These are phyloP conservation scores for Drosophila neotestacea DNA, from an alignment of 2,888 invertebrate species.

Conservation along the genomic window DNA sequence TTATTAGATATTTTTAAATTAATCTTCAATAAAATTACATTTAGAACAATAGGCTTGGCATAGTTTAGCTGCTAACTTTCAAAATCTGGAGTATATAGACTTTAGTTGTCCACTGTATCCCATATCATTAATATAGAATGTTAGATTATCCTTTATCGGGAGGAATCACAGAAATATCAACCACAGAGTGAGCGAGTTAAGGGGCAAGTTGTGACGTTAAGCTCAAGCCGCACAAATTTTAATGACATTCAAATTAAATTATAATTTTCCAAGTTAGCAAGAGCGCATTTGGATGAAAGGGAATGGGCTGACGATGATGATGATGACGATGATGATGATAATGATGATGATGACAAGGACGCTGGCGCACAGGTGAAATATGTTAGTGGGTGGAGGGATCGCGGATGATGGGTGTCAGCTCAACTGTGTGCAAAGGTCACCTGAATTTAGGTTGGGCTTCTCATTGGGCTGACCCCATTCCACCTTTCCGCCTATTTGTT, in stretches of 20 bases:
- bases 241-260: slow-evolving; percentile 79
- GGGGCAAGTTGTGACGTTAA: slow-evolving; percentile 3
- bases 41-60: too few species aligned
- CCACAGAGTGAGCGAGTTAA: background rate
- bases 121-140: slow-evolving; percentile 8
- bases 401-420: slow-evolving; percentile 32
- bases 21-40: too few species aligned
- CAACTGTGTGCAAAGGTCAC: slow-evolving; percentile 59
- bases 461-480: slow-evolving; percentile 6
- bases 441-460: slow-evolving; percentile 61
- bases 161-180: slow-evolving; percentile 9
- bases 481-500: slow-evolving; percentile 41
- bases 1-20: too few species aligned
- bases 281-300: slow-evolving; percentile 20
- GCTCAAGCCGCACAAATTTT: slow-evolving; percentile 66
- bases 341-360: slow-evolving; percentile 66
- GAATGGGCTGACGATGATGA: slow-evolving; percentile 21
- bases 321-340: slow-evolving; percentile 40
- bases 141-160: slow-evolving; percentile 1
- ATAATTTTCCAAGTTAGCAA: slow-evolving; percentile 75
- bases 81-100: too few species aligned
- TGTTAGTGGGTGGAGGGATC: background rate
- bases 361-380: slow-evolving; percentile 54
- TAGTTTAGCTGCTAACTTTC: too few species aligned
- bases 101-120: background rate